A percentile compares a stretch with the other conserved stretches of the same genome.
Conservation (phyloP, 2,113 vertebrate species). For the Myodes glareolus region DNA sequence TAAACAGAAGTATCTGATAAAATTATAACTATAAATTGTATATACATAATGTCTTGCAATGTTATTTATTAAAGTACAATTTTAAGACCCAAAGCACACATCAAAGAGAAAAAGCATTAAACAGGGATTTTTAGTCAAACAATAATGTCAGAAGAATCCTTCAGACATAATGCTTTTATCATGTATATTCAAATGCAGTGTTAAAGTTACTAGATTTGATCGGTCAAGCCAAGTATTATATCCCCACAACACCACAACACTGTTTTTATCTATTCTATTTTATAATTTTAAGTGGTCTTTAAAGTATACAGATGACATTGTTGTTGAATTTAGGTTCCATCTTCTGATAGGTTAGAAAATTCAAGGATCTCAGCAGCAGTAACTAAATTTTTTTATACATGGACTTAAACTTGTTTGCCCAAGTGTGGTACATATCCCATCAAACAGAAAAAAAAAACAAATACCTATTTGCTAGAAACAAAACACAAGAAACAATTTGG, state of each 20-base stretch:
- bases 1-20: neutral
- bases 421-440: neutral
- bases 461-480: neutral
- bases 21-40: neutral
- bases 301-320: too few species aligned
- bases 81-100: neutral
- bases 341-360: neutral
- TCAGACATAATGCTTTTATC: neutral
- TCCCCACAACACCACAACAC: too few species aligned
- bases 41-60: neutral
- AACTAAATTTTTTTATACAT: accelerated
- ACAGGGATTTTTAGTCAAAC: neutral
- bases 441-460: neutral
- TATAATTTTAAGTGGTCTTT: neutral
- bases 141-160: neutral
- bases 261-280: neutral
- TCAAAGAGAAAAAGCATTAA: neutral
- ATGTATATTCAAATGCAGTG: too few species aligned
- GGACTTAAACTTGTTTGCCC: neutral
- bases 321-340: neutral
- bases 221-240: too few species aligned
- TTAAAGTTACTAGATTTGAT: neutral
- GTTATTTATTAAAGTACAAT: neutral
- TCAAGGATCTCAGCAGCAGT: neutral
- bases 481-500: neutral